phyloP scores from a whole-genome alignment of 2,113 vertebrate species.

The Micromys minutus region DNA sequence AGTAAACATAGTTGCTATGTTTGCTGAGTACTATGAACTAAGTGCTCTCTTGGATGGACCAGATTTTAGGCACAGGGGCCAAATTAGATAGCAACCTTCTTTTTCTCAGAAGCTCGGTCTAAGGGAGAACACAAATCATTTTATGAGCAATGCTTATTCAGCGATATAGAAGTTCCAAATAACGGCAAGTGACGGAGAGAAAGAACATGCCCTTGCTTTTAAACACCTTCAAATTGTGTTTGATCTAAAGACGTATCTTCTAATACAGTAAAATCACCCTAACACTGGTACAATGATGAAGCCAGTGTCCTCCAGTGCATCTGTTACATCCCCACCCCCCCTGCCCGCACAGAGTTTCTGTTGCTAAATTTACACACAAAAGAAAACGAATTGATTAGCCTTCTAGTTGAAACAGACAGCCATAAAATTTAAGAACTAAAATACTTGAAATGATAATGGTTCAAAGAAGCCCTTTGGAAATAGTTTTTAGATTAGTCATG shows the following conservation, averaged over 20 bases:
- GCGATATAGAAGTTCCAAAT: not conserved
- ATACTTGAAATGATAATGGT: not conserved
- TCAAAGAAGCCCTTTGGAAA: conserved; percentile 4
- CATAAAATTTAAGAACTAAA: not conserved
- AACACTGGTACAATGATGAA: not conserved
- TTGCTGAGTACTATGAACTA: not conserved
- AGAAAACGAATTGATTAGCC: not conserved
- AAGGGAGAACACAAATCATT: not conserved
- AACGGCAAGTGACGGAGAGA: not conserved
- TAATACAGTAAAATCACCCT: not conserved
- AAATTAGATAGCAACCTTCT: not conserved
- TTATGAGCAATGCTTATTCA: not conserved
- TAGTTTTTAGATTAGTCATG: not conserved
- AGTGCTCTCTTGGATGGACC: not conserved
- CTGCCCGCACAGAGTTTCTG: not conserved
- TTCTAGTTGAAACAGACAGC: not conserved
- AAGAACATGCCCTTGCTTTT: not conserved
- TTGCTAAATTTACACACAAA: not conserved
- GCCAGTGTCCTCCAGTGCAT: not conserved
- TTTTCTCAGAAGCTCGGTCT: not conserved
- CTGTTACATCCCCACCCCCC: not conserved
- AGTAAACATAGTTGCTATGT: not conserved
- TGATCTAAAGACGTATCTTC: not conserved
- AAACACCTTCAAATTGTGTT: not conserved
- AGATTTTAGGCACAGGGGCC: not conserved